Conservation (phyloP, 2,113 vertebrate genomes). For the Caracal caracal region DNA sequence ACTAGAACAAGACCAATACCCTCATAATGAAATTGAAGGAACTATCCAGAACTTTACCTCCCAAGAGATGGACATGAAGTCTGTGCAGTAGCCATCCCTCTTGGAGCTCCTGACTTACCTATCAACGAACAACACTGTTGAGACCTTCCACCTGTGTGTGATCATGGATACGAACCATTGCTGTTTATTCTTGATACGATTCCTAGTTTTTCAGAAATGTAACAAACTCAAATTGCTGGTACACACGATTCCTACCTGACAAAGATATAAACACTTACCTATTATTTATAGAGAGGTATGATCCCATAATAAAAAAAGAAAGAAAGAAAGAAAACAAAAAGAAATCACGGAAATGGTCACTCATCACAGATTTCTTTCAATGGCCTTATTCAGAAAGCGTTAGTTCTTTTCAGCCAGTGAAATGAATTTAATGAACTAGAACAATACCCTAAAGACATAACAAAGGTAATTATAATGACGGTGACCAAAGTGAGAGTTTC, state of each 20-base stretch:
- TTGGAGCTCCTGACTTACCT: background rate
- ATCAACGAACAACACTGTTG: background rate
- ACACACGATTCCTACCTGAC: background rate
- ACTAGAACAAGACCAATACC: background rate
- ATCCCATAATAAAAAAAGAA: background rate
- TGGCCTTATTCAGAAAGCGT: background rate
- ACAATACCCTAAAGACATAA: background rate
- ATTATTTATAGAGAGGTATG: background rate
- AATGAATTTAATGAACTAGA: background rate
- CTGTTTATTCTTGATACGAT: background rate
- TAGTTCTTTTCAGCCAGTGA: background rate
- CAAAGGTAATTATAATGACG: background rate
- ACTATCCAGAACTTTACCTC: background rate
- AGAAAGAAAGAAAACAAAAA: background rate
- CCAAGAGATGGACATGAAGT: background rate
- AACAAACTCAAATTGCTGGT: background rate
- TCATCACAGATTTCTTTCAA: background rate
- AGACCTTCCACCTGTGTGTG: background rate
- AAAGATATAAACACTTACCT: background rate
- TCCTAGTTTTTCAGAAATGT: slow-evolving; percentile 3
- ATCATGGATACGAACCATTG: background rate
- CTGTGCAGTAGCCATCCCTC: background rate
- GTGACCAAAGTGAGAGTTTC: background rate
- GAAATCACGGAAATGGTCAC: background rate
- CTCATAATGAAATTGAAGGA: background rate